A percentile compares a stretch with the other conserved stretches of the same genome.
Evolutionary conservation across 2,797 vertebrate genomes (phyloP).

Genomic region (Poeciliopsis infans): DNA sequence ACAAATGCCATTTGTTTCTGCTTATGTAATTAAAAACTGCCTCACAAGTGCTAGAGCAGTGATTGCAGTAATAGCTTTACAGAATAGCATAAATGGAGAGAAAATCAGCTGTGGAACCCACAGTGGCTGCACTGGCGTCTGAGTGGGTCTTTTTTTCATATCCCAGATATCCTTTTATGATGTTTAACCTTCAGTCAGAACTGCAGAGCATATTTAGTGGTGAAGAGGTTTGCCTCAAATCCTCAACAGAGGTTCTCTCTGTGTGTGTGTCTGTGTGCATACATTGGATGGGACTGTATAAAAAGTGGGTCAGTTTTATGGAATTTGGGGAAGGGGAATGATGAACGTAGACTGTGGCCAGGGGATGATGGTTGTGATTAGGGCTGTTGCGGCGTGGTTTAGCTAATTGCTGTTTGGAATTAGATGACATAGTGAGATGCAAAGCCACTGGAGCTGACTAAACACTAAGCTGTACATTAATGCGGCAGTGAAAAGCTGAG

Average conservation of each 20-base stretch:
- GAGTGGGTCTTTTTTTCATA: constrained; percentile 18
- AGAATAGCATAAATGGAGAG: constrained; percentile 18
- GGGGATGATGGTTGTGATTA: constrained; percentile 66
- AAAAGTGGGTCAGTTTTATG: constrained; percentile 60
- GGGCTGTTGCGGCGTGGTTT: constrained; percentile 46
- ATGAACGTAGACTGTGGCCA: constrained; percentile 51
- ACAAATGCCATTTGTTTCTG: constrained; percentile 11
- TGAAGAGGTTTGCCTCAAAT: constrained; percentile 63
- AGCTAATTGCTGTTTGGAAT: constrained; percentile 73
- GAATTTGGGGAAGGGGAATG: constrained; percentile 60
- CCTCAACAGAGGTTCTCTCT: constrained; percentile 22
- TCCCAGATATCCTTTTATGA: constrained; percentile 29
- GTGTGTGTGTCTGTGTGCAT: constrained; percentile 1
- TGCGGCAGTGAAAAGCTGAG: neutral
- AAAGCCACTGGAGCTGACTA: constrained; percentile 35
- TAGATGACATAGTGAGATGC: constrained; percentile 49
- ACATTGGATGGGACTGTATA: constrained; percentile 3
- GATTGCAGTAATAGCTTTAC: constrained; percentile 27
- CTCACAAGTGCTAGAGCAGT: constrained; percentile 6
- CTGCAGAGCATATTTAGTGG: constrained; percentile 32
- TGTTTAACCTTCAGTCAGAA: constrained; percentile 51
- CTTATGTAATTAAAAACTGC: constrained; percentile 34
- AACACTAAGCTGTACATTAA: constrained; percentile 27
- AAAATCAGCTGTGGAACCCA: constrained; percentile 39
- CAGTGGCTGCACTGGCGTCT: constrained; percentile 37